Evolutionary conservation across 2,888 invertebrate species (phyloP), one percentile per base, ranked within the genome.

Genomic region (Eilema depressum): DNA sequence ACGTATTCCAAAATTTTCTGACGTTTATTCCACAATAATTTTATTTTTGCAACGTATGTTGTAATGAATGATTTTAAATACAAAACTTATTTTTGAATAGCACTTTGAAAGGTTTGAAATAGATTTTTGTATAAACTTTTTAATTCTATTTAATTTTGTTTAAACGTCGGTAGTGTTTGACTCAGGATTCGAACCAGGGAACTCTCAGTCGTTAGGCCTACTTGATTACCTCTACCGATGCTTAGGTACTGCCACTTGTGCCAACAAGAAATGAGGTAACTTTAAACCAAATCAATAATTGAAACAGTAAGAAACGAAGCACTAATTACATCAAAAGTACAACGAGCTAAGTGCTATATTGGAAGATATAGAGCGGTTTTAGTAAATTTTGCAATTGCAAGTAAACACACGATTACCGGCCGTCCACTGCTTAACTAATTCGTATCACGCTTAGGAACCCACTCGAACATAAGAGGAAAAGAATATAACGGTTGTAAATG

Each of bases 401-500:
- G 87, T 86, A 88, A 88, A 89, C 87, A 88, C 86, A 87, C 85
- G 86, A 91, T 93, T 92, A 92, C 86, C 81, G 83, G 78, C 80
- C 84, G 88, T 88, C 92, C 88, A 87, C 86, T 89, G 91, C 88
- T 91, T 91, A 86, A 90, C 90, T 93, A 93, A 93, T 93, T 93
- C 90, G 85, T 88, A 91, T 88, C 88, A 89, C 88, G 87, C 84
- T 87, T 91, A 89, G 90, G 86, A 89, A 83, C 78, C 79, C 81
- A 85, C 85, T 88, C 77, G 81, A 86, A 85, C 85, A 83, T 83
- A 79, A 81, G 76, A 74, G 81, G 83, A 81, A 87, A 85, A 85
- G 81, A 86, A 89, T 89, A 89, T 89, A 86, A 86, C 85, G 85
- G 84, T 82, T 79, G 79, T 71, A 81, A 89, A 86, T 79, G 86